phyloP scores from a whole-genome alignment of 1,140 invertebrate species.

The Scaptomyza hsui region DNA sequence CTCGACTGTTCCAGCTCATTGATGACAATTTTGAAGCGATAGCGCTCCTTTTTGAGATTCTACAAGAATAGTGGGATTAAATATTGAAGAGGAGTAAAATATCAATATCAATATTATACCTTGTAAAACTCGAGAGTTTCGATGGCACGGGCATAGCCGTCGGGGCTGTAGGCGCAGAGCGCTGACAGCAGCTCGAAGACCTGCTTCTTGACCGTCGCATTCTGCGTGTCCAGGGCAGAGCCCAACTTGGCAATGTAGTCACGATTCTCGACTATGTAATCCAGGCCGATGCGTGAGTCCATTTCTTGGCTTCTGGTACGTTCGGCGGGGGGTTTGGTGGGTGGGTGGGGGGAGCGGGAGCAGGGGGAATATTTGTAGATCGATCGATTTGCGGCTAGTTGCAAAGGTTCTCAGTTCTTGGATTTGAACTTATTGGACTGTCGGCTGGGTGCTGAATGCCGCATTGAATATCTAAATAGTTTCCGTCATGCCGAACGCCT shows the following conservation, averaged over 20 bases:
- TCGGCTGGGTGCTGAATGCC: slow-evolving; percentile 25
- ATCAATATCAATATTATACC: slow-evolving; percentile 85
- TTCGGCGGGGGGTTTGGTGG: slow-evolving; percentile 5
- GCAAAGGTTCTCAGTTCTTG: slow-evolving; percentile 49
- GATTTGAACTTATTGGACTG: slow-evolving; percentile 25
- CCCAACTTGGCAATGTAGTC: slow-evolving; percentile 96
- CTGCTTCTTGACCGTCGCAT: slow-evolving; percentile 95
- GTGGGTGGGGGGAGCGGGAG: not conserved
- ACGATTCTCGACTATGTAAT: slow-evolving; percentile 96
- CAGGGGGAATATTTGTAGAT: slow-evolving; percentile 10
- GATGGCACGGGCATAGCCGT: slow-evolving; percentile 92
- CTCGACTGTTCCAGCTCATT: slow-evolving; percentile 91
- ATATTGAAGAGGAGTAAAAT: slow-evolving; percentile 30
- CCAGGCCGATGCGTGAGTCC: slow-evolving; percentile 95
- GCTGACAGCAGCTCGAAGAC: slow-evolving; percentile 95
- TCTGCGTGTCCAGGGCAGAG: slow-evolving; percentile 93
- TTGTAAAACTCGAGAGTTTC: slow-evolving; percentile 95
- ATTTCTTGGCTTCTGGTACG: slow-evolving; percentile 83
- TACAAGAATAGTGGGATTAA: slow-evolving; percentile 83
- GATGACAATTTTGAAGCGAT: slow-evolving; percentile 94
- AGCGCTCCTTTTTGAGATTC: slow-evolving; percentile 92
- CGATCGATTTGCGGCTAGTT: slow-evolving; percentile 57
- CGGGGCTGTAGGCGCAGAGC: slow-evolving; percentile 94
- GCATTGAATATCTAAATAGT: slow-evolving; percentile 70
- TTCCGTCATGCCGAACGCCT: slow-evolving; percentile 65